phyloP scores from a whole-genome alignment of 2,113 vertebrate genomes.

The Illadopsis cleaveri region DNA sequence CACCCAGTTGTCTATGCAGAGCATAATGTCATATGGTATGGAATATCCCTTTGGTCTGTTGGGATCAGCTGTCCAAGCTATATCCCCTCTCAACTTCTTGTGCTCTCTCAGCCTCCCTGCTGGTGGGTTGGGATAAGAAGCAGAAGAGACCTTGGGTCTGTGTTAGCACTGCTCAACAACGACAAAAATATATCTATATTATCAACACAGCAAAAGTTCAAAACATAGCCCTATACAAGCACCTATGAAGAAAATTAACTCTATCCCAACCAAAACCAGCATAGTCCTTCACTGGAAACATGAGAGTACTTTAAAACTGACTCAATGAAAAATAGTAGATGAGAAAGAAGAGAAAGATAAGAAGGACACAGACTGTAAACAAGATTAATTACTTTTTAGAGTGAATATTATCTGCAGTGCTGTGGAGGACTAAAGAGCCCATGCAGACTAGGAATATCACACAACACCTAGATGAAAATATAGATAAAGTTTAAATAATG shows the following conservation, averaged over 20 bases:
- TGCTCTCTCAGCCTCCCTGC: neutral
- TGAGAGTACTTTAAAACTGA: neutral
- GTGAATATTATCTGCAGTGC: neutral
- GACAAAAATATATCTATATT: neutral
- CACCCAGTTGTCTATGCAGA: too few relatives aligned
- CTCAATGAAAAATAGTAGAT: neutral
- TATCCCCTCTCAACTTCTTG: neutral
- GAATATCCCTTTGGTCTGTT: neutral
- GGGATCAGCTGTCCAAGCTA: neutral
- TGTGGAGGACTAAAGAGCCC: neutral
- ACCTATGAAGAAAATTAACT: neutral
- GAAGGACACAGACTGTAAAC: neutral
- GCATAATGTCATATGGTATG: too few relatives aligned
- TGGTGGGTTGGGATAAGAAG: neutral
- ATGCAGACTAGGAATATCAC: neutral
- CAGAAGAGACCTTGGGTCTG: neutral
- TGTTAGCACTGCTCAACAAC: neutral
- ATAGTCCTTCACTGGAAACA: neutral
- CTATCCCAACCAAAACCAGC: neutral
- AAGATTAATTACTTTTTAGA: neutral
- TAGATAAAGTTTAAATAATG: neutral
- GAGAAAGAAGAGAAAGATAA: neutral
- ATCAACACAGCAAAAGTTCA: neutral
- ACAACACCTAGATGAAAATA: neutral
- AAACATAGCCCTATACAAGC: neutral